A percentile compares a stretch with the other conserved stretches of the same genome.
phyloP scores from a whole-genome alignment of 2,888 invertebrate species.

The Agriopis leucophaearia region DNA sequence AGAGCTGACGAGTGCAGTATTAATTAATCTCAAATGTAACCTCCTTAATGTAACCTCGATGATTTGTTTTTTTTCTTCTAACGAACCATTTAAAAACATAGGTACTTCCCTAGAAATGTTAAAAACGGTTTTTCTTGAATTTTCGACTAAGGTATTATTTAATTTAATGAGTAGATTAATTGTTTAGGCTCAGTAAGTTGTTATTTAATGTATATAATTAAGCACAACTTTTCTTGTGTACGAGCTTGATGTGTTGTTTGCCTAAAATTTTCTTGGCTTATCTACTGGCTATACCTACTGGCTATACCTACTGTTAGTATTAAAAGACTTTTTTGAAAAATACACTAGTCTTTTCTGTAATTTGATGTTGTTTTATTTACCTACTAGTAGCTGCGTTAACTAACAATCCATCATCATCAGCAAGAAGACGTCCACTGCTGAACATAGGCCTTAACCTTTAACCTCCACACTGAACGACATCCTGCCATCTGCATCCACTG shows the following conservation, averaged over 20 bases:
- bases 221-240: conserved; percentile 53
- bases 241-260: conserved; percentile 48
- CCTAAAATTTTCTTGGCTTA: conserved; percentile 48
- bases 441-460: too few species aligned
- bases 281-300: conserved; percentile 45
- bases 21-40: too few species aligned
- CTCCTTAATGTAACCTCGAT: too few species aligned
- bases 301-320: conserved; percentile 42
- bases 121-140: neutral
- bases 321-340: conserved; percentile 56
- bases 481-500: too few species aligned
- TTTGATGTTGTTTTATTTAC: conserved; percentile 38
- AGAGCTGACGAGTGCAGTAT: too few species aligned
- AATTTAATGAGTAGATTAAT: conserved; percentile 19
- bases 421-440: too few species aligned
- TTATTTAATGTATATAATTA: conserved; percentile 19
- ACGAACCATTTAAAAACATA: too few species aligned
- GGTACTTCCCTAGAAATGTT: too few species aligned
- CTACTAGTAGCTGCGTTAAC: neutral
- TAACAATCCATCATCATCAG: too few species aligned
- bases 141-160: conserved; percentile 4
- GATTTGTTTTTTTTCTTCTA: too few species aligned
- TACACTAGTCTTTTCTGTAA: conserved; percentile 62
- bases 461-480: too few species aligned
- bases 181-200: conserved; percentile 15